Percentiles rank a stretch among this genome's conserved stretches.
phyloP scores from a whole-genome alignment of 1,140 invertebrate genomes.

The Pogonomyrmex barbatus region DNA sequence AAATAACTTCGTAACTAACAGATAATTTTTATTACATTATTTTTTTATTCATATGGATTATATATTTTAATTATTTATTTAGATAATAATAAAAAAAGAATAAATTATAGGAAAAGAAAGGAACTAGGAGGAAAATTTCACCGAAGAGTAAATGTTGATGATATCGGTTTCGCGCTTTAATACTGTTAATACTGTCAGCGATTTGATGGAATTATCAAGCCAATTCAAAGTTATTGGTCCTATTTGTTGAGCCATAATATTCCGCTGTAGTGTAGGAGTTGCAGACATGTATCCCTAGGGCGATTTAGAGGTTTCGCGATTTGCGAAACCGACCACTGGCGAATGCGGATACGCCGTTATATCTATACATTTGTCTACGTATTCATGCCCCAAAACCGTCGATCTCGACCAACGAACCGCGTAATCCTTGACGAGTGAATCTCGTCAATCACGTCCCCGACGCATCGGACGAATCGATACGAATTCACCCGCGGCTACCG shows the following conservation, averaged over 20 bases:
- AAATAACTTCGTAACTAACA: not conserved
- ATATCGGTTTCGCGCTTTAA: not conserved
- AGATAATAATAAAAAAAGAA: not conserved
- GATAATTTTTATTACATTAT: not conserved
- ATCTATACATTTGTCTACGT: constrained; percentile 72
- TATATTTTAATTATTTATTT: not conserved
- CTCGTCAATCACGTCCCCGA: constrained; percentile 74
- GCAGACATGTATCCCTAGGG: constrained; percentile 73
- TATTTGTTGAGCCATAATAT: constrained; percentile 63
- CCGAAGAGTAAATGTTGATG: not conserved
- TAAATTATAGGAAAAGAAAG: not conserved
- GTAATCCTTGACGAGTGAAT: constrained; percentile 75
- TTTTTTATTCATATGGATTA: not conserved
- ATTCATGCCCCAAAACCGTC: constrained; percentile 71
- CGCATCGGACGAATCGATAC: constrained; percentile 72
- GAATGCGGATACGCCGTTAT: constrained; percentile 21
- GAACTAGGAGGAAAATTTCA: not conserved
- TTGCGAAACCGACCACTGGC: constrained; percentile 64
- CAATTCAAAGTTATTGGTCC: constrained; percentile 3
- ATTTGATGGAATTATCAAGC: constrained; percentile 47
- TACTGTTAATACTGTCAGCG: not conserved
- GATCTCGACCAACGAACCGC: constrained; percentile 74
- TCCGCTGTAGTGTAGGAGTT: constrained; percentile 73
- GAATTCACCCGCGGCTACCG: constrained; percentile 66
- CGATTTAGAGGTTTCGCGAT: constrained; percentile 75